Conservation (phyloP, 2,888 invertebrate genomes). For the Apomyelois bistriatella region DNA sequence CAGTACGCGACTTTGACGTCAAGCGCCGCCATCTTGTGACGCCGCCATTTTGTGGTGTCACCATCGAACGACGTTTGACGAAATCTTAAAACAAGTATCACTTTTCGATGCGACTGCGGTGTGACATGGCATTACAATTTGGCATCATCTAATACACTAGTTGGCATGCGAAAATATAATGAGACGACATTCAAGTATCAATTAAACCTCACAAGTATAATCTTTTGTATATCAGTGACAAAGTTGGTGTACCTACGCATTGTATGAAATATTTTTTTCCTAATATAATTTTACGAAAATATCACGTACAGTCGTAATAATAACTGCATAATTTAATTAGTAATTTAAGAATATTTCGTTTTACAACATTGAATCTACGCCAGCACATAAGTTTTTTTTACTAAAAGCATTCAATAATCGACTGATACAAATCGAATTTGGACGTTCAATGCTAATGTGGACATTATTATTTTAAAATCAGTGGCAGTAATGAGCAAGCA, state of each 20-base stretch:
- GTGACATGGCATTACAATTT: slow-evolving; percentile 24
- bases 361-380: not conserved
- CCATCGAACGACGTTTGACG: slow-evolving; percentile 1
- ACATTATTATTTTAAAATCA: not conserved
- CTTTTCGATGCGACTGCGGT: slow-evolving; percentile 32
- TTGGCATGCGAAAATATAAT: slow-evolving; percentile 4
- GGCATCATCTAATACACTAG: slow-evolving; percentile 17
- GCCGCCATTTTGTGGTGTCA: slow-evolving; percentile 7
- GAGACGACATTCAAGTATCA: not conserved
- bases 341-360: too few species aligned
- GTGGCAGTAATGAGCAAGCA: slow-evolving; percentile 4
- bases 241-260: too few species aligned
- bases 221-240: too few species aligned
- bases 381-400: not conserved
- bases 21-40: slow-evolving; percentile 4
- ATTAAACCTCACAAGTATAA: not conserved
- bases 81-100: slow-evolving; percentile 47
- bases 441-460: not conserved
- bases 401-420: not conserved
- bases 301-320: too few species aligned
- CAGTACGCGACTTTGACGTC: not conserved
- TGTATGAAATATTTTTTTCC: too few species aligned
- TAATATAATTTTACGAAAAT: too few species aligned
- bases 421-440: not conserved
- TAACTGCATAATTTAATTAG: too few species aligned